Conservation (phyloP, 2,888 invertebrate species). For the Creontiades dilutus region DNA sequence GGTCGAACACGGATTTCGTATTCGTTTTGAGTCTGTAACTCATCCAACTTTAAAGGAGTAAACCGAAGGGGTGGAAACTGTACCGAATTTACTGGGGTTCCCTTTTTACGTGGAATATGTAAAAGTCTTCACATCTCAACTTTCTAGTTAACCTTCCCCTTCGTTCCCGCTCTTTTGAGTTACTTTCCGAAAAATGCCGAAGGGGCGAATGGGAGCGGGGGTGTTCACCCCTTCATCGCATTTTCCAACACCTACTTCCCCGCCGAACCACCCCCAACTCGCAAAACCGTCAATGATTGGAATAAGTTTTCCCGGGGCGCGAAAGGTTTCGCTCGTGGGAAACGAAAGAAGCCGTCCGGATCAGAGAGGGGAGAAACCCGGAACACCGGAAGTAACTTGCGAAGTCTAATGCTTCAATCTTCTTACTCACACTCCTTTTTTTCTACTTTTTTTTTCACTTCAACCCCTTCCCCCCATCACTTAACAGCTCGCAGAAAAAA, state of each 20-base stretch:
- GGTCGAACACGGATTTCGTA: neutral
- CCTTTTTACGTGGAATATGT: constrained; percentile 9
- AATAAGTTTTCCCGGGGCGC: constrained; percentile 52
- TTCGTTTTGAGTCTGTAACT: neutral
- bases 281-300: constrained; percentile 45
- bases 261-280: neutral
- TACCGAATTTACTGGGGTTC: constrained; percentile 2
- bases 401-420: constrained; percentile 63
- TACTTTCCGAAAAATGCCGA: neutral
- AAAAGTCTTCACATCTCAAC: constrained; percentile 38
- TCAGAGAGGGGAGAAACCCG: neutral
- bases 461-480: neutral
- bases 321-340: constrained; percentile 33
- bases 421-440: neutral
- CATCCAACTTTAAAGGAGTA: neutral
- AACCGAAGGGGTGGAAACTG: neutral
- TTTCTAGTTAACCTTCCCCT: neutral
- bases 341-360: constrained; percentile 38
- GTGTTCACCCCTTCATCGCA: constrained; percentile 2
- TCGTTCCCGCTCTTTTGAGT: neutral
- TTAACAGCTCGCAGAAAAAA: constrained; percentile 44
- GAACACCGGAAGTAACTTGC: constrained; percentile 48
- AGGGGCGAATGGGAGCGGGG: too few relatives aligned
- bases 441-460: too few relatives aligned
- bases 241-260: constrained; percentile 21